A percentile compares a stretch with the other conserved stretches of the same genome.
phyloP scores from a whole-genome alignment of 2,888 invertebrate species.

The Mycalesis mineus region DNA sequence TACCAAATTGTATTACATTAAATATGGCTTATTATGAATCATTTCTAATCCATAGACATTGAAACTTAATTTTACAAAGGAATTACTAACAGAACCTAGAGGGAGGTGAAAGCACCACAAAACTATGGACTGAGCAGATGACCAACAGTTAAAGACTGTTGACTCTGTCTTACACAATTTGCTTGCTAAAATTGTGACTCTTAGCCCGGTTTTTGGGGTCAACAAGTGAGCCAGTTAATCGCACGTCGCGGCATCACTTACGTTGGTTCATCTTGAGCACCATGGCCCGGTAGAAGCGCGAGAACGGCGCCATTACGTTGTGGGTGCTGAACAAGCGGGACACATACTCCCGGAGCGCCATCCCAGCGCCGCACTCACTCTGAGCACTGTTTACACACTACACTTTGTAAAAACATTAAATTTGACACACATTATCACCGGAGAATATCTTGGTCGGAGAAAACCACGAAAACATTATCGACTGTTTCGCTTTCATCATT shows the following conservation, averaged over 20 bases:
- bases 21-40: too few relatives aligned
- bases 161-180: too few relatives aligned
- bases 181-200: too few relatives aligned
- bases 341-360: constrained; percentile 51
- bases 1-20: too few relatives aligned
- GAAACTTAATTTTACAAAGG: too few relatives aligned
- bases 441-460: constrained; percentile 38
- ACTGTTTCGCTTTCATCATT: constrained; percentile 31
- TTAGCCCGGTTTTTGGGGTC: too few relatives aligned
- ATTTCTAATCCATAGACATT: too few relatives aligned
- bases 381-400: constrained; percentile 46
- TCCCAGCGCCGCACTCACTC: constrained; percentile 36
- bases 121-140: too few relatives aligned
- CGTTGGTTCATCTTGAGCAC: constrained; percentile 73
- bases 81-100: too few relatives aligned
- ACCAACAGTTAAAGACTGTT: too few relatives aligned
- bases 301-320: constrained; percentile 65
- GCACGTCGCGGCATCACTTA: constrained; percentile 42
- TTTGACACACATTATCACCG: constrained; percentile 77
- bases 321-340: constrained; percentile 49
- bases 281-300: constrained; percentile 67
- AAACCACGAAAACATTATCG: constrained; percentile 33
- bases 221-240: too few relatives aligned
- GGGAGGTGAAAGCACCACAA: too few relatives aligned
- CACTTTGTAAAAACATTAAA: constrained; percentile 51